Base-by-base conservation (phyloP, 1,140 invertebrate species). In the Stegodyphus dumicola region DNA sequence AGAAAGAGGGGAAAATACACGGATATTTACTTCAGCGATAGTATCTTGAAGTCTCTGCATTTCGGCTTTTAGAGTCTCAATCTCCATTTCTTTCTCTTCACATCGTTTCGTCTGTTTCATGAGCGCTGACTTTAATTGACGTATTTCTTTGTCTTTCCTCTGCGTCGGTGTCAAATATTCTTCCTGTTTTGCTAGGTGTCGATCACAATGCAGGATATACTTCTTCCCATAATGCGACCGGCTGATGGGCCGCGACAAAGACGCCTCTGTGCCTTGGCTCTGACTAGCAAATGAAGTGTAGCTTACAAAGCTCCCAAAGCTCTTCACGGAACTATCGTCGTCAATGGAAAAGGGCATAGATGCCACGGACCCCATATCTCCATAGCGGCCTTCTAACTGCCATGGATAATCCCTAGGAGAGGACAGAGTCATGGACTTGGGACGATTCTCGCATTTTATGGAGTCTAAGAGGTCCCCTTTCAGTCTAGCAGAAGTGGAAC, bases 131-230 rank as follows among this genome's bases (percentile, higher is more conserved):
- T 92, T 92, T 54, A 93, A 90, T 76, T 94, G 93, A 71, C 94
- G 92, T 18, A 97, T 94, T 90, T 95, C 95, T 87, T 93, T 92
- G 88, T 95, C 94, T 7, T 95, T 94, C 87, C 95, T 91, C 89
- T 97, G 95, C 1, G 95, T 96, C 5, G 95, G 95, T 64, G 95
- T 96, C 49, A 96, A 91, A 90, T 96, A 96, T 88, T 96, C 94
- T 71, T 95, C 93, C 10, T 93, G 93, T 77, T 93, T 92, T 0
- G 93, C 93, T n/a, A 93, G 93, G 90, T 95, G 93, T 87, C 94
- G 93, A 13, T 94, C 94, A 89, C 95, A 96, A 90, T 96, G 95
- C 51, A 96, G 93, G 52, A 96, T 94, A 89, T 95, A 95, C 88
- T 94, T 94, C 90, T 93, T 94, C 60, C 93, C 67, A 15, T 83